Base-by-base conservation (phyloP, 2,888 invertebrate species). In the Synanthedon andrenaeformis region DNA sequence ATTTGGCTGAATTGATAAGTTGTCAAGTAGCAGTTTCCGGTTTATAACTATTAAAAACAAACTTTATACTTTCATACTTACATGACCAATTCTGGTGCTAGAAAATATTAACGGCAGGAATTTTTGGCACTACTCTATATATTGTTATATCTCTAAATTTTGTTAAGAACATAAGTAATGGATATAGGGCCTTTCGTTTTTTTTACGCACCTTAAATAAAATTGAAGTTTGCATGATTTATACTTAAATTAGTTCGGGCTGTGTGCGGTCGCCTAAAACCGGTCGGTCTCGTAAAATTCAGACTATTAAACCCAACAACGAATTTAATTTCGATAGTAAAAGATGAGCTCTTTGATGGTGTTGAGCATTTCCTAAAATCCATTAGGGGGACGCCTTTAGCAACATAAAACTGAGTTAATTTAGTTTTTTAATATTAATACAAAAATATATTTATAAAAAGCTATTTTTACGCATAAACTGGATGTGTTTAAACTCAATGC, bases 231-330 rank as follows among this genome's bases (percentile, higher is more conserved):
- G 53, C 53, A 52, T 52, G 52, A 56, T 58, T 55, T 45, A 45
- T 45, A 45, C 14, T 55, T 13, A n/a, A 52, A 56, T 51, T 54
- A 45, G 50, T 53, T 53, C 53, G 45, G 48, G 49, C 51, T 11
- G 53, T 55, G 54, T 57, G 55, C 52, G 55, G 54, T 57, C 55
- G 48, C 52, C 53, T 23, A 54, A 56, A 53, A 54, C 54, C 52
- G 52, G 45, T 45, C 45, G 19, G 17, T 45, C 51, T 57, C 57
- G 51, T 59, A 59, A 59, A 56, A 53, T 53, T 57, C 41, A 51
- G 52, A 52, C 55, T 48, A 52, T 55, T 55, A 55, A 52, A 52
- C 28, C 52, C 41, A 51, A 41, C 54, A 59, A 57, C 58, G 49
- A 57, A 59, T 56, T 56, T 58, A 56, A 55, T 57, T 45, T 45